phyloP scores from a whole-genome alignment of 2,797 vertebrate species.

The Myotis findleyi region DNA sequence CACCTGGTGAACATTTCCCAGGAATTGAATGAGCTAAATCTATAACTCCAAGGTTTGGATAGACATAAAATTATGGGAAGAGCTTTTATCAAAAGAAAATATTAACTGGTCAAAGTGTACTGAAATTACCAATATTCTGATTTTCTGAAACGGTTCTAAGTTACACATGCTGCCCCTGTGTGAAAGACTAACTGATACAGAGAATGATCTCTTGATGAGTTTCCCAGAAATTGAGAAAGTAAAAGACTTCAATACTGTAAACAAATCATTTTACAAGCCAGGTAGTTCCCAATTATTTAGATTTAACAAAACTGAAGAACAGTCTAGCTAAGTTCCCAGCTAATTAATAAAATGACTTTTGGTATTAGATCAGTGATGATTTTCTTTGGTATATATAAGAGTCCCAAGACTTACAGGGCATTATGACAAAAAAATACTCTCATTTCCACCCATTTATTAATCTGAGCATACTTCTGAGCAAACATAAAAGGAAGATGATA shows the following conservation, averaged over 20 bases:
- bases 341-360: neutral
- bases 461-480: neutral
- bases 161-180: neutral
- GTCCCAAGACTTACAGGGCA: neutral
- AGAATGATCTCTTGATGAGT: neutral
- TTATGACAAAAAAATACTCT: neutral
- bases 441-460: neutral
- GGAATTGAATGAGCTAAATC: conserved; percentile 43
- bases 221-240: conserved; percentile 21
- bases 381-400: neutral
- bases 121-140: neutral
- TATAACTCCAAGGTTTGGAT: neutral
- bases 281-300: neutral
- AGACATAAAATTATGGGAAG: conserved; percentile 30
- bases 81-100: conserved; percentile 34
- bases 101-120: neutral
- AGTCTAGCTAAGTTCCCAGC: neutral
- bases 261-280: neutral
- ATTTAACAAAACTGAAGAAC: neutral
- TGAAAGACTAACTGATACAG: neutral
- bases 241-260: neutral
- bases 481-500: neutral
- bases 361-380: neutral
- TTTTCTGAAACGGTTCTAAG: neutral
- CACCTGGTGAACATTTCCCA: neutral